Evolutionary conservation across 1,140 invertebrate genomes (phyloP).

Genomic region (Cotesia glomerata): DNA sequence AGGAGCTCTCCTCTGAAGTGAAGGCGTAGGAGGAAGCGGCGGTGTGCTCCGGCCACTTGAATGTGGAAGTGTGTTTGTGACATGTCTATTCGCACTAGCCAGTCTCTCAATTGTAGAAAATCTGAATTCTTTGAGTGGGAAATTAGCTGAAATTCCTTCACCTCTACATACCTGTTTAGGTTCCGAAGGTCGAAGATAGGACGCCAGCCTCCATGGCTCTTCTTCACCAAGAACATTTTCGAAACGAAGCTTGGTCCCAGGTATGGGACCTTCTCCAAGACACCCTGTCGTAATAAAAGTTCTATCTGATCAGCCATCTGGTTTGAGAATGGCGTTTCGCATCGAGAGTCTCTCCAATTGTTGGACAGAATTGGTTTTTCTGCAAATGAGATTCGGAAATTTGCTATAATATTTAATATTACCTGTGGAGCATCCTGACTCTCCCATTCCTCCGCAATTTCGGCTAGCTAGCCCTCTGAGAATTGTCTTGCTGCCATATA

Average conservation of each 20-base stretch:
- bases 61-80: conserved; percentile 48
- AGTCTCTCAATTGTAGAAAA: conserved; percentile 44
- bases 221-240: conserved; percentile 44
- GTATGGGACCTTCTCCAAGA: conserved; percentile 32
- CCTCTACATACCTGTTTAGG: conserved; percentile 40
- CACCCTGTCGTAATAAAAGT: conserved; percentile 21
- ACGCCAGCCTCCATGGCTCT: conserved; percentile 25
- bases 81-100: conserved; percentile 46
- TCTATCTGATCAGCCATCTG: conserved; percentile 36
- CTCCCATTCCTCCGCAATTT: conserved; percentile 34
- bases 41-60: conserved; percentile 40
- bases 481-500: conserved; percentile 3
- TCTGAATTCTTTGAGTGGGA: conserved; percentile 38
- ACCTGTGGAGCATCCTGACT: conserved; percentile 30
- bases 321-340: conserved; percentile 29
- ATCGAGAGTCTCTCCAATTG: conserved; percentile 34
- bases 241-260: conserved; percentile 42
- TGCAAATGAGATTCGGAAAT: conserved; percentile 40
- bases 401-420: conserved; percentile 39
- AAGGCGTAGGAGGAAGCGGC: conserved; percentile 42
- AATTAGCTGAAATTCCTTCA: conserved; percentile 41
- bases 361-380: conserved; percentile 37
- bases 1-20: conserved; percentile 37
- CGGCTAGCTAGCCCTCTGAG: conserved; percentile 34
- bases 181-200: conserved; percentile 44